These are phyloP conservation scores for Apodemia duryi DNA, from an alignment of 2,888 invertebrate species.

Conservation along the genomic window DNA sequence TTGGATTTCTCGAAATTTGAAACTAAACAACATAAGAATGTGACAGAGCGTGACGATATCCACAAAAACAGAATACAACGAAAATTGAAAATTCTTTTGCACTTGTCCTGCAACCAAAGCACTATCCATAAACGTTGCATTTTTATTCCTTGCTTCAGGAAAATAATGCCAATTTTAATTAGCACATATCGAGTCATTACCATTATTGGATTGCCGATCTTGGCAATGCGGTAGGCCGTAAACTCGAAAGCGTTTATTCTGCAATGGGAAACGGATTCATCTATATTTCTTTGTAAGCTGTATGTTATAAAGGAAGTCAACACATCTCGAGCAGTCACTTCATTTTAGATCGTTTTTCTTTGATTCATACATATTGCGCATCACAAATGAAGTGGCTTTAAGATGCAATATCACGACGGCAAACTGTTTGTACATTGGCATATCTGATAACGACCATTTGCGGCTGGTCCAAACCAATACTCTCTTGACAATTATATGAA, in stretches of 20 bases:
- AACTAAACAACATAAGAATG: conserved; percentile 6
- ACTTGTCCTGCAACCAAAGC: conserved; percentile 68
- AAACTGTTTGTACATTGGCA: conserved; percentile 15
- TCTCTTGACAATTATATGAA: conserved; percentile 26
- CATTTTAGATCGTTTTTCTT: conserved; percentile 19
- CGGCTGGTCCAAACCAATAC: conserved; percentile 26
- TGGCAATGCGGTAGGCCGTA: not conserved
- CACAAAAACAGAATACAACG: conserved; percentile 53
- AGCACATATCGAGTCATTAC: conserved; percentile 20
- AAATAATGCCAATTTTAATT: conserved; percentile 77
- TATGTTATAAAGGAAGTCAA: conserved; percentile 12
- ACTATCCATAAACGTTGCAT: conserved; percentile 62
- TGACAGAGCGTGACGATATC: conserved; percentile 58
- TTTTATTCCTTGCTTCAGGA: conserved; percentile 68
- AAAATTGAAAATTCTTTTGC: conserved; percentile 61
- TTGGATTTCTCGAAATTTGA: not conserved
- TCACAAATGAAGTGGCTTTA: conserved; percentile 21
- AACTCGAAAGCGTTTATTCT: not conserved
- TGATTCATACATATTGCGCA: not conserved
- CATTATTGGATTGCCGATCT: not conserved
- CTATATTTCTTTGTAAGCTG: conserved; percentile 9
- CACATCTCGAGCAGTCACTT: conserved; percentile 18
- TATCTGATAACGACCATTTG: conserved; percentile 27
- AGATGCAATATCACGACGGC: conserved; percentile 17
- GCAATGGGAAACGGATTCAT: conserved; percentile 8